Evolutionary conservation across 2,113 vertebrate genomes (phyloP).

Genomic region (Gorilla gorilla): DNA sequence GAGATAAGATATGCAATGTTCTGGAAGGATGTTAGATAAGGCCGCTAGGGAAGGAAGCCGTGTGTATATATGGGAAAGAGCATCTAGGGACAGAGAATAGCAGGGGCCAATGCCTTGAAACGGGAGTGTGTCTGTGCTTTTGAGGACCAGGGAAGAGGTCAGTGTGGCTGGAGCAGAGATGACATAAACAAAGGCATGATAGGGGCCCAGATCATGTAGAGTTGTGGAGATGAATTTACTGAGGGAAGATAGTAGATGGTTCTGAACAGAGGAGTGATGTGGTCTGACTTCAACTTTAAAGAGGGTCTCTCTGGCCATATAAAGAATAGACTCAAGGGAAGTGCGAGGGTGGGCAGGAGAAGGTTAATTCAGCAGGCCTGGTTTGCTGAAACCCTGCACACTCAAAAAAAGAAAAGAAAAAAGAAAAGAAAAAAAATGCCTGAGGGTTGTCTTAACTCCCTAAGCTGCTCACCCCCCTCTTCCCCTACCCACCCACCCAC

Average conservation of each 20-base stretch:
- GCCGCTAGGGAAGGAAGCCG: neutral
- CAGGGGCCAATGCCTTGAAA: rapidly evolving
- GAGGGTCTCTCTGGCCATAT: neutral
- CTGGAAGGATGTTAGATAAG: neutral
- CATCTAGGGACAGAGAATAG: neutral
- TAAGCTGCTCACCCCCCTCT: too few relatives aligned
- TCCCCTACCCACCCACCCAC: too few relatives aligned
- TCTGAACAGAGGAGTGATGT: neutral
- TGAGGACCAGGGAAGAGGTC: neutral
- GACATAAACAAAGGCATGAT: too few relatives aligned
- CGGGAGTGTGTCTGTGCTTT: neutral
- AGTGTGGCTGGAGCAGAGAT: neutral
- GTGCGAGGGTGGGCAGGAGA: neutral
- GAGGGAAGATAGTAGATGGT: neutral
- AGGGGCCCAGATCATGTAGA: rapidly evolving
- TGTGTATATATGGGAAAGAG: neutral
- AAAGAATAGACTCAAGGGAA: neutral
- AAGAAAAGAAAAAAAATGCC: neutral
- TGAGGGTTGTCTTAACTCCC: neutral
- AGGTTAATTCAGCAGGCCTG: neutral
- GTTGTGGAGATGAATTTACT: too few relatives aligned
- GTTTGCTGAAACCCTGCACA: neutral
- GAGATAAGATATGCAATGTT: neutral
- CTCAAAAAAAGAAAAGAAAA: neutral
- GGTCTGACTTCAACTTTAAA: neutral